Base-by-base conservation (phyloP, 2,888 invertebrate genomes). In the Leptinotarsa tumamoca region DNA sequence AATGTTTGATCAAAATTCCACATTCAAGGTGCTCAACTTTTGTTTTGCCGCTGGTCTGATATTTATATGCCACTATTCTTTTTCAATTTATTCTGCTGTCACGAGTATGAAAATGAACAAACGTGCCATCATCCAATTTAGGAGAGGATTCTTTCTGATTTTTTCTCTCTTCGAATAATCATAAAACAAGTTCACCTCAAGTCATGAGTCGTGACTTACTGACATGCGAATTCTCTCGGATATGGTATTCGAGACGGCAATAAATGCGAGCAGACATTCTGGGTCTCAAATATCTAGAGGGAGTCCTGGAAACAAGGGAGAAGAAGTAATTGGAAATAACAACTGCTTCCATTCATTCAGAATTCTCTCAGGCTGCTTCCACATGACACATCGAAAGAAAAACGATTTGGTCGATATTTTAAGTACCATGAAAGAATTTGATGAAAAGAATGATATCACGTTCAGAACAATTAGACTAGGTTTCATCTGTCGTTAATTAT, bases 281-380 rank as follows among this genome's bases (percentile, higher is more conserved):
- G 15, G 17, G 17, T 52, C 52, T 52, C 52, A 52, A n/a, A 52
- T 52, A 15, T 15, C 52, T 51, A 17, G 4, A 52, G n/a, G 52
- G n/a, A 52, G 15, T 52, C 52, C 17, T 52, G 17, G 52, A 52
- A 52, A 52, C 52, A 52, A 52, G 52, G 52, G 52, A 52, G 17
- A 52, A 17, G n/a, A 52, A 17, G 52, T 52, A 52, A 52, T 52
- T 52, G 52, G 52, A 52, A 52, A 52, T 52, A 52, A 52, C 52
- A 52, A 52, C 52, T 52, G 52, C n/a, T 15, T 4, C n/a, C 52
- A 52, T 17, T n/a, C 52, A 52, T 52, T 52, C 52, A 52, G 14
- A 15, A 52, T 52, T 52, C n/a, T 52, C n/a, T 15, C 15, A 52
- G 17, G n/a, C n/a, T 52, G 52, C 52, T 52, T 52, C 14, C 52